Percentiles rank a stretch among this genome's conserved stretches.
These are phyloP conservation scores for Exephanes ischioxanthus DNA, from an alignment of 2,888 invertebrate genomes.

Conservation along the genomic window DNA sequence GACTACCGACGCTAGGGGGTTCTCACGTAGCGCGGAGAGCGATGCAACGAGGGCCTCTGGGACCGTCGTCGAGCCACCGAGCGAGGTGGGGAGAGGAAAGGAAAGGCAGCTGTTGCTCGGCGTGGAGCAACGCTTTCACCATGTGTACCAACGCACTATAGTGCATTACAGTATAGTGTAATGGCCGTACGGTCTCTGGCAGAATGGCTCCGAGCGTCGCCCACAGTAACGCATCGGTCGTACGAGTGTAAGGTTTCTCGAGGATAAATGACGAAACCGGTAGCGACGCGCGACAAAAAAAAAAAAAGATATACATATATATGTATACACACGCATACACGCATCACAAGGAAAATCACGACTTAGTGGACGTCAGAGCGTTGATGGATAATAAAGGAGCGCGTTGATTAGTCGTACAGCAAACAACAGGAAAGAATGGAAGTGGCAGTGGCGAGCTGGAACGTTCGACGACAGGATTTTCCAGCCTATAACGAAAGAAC, in stretches of 20 bases:
- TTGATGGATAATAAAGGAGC: not conserved
- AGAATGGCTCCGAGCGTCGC: conserved; percentile 20
- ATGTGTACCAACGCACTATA: conserved; percentile 19
- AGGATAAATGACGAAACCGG: conserved; percentile 17
- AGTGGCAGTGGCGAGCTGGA: conserved; percentile 41
- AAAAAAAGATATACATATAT: not conserved
- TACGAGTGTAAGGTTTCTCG: conserved; percentile 1
- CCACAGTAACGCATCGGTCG: conserved; percentile 24
- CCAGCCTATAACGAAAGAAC: conserved; percentile 51
- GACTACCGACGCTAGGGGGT: conserved; percentile 3
- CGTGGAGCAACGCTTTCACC: conserved; percentile 1
- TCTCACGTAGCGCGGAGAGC: not conserved
- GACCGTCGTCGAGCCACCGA: not conserved
- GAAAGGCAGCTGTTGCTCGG: conserved; percentile 22
- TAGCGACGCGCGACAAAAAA: not conserved
- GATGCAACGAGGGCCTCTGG: conserved; percentile 9
- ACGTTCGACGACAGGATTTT: conserved; percentile 52
- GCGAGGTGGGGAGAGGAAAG: not conserved
- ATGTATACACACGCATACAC: not conserved
- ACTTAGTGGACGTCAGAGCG: not conserved
- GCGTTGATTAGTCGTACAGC: conserved; percentile 43
- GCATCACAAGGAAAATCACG: conserved; percentile 1
- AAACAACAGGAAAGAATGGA: conserved; percentile 52
- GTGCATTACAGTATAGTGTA: not conserved
- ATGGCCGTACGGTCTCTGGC: not conserved